Conservation (phyloP, 2,113 vertebrate species). For the Chlamydotis undulata region DNA sequence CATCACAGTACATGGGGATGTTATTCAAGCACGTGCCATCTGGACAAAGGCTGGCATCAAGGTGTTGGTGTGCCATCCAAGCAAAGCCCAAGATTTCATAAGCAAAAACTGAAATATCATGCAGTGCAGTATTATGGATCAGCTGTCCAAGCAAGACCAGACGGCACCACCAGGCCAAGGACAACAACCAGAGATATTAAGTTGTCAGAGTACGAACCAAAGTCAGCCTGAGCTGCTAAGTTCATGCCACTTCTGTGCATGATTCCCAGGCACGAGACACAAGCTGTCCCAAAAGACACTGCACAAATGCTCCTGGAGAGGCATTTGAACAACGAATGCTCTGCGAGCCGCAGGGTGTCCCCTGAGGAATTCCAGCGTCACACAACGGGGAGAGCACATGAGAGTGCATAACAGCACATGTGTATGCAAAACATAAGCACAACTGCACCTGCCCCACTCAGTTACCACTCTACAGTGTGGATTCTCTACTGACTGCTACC, state of each 20-base stretch:
- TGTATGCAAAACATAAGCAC: accelerated
- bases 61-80: neutral
- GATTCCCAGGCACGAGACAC: neutral
- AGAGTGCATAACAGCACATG: accelerated
- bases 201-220: neutral
- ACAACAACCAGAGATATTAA: neutral
- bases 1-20: neutral
- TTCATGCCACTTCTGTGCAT: neutral
- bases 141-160: constrained; percentile 17
- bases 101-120: neutral
- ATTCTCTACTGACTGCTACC: neutral
- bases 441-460: accelerated
- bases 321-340: accelerated
- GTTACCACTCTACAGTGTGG: accelerated
- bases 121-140: neutral
- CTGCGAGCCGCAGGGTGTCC: neutral
- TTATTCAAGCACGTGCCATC: neutral
- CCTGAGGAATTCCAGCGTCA: accelerated
- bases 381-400: accelerated
- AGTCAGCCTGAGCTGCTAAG: neutral
- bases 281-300: neutral
- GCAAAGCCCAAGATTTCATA: neutral
- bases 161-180: constrained; percentile 2
- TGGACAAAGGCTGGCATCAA: neutral
- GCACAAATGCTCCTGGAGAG: neutral